Conservation (phyloP, 2,113 vertebrate genomes). For the Hemibagrus wyckioides region DNA sequence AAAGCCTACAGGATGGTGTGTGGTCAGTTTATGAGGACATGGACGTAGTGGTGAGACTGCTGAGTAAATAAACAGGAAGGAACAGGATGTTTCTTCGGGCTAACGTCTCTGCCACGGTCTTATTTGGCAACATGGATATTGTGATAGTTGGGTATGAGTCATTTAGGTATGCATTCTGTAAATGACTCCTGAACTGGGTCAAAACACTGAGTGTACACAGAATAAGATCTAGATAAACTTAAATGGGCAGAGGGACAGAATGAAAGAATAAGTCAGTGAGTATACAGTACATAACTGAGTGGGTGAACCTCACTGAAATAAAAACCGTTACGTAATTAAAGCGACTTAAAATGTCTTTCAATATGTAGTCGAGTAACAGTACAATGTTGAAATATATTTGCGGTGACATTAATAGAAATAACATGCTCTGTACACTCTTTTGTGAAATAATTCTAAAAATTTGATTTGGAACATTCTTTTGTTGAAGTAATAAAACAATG, state of each 20-base stretch:
- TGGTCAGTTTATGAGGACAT: slow-evolving; percentile 21
- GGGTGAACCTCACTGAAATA: neutral
- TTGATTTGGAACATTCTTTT: neutral
- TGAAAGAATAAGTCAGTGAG: neutral
- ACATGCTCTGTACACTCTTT: neutral
- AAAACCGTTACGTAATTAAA: neutral
- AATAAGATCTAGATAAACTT: slow-evolving; percentile 12
- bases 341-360: neutral
- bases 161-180: neutral
- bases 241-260: neutral
- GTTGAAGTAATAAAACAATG: neutral
- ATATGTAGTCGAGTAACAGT: neutral
- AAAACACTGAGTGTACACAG: neutral
- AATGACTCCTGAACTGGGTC: slow-evolving; percentile 3
- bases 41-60: slow-evolving; percentile 9
- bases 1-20: neutral
- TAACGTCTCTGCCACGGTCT: neutral
- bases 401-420: neutral
- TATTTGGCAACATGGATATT: neutral
- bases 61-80: slow-evolving; percentile 8
- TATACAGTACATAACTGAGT: neutral
- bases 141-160: neutral
- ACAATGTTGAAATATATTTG: neutral
- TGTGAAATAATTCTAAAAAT: neutral
- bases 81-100: neutral